Base-by-base conservation (phyloP, 2,113 vertebrate genomes). In the Nettapus auritus region DNA sequence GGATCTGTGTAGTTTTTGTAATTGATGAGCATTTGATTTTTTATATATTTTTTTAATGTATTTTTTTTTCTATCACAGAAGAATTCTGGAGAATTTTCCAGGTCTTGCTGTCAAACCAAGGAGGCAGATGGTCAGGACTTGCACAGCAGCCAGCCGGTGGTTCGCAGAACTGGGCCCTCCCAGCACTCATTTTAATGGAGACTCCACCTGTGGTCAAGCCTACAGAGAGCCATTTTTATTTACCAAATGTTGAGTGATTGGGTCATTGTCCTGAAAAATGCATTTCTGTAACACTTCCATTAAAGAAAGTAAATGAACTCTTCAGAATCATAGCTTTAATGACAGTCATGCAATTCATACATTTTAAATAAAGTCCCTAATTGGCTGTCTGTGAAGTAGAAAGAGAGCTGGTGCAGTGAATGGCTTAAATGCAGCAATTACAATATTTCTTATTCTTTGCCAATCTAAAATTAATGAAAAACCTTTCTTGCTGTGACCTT, bases 391-490 rank as follows among this genome's bases (percentile, higher is more conserved):
- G 40, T 80, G 78, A 82, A 88, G 48, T 70, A 90, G 66, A 83
- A 89, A 82, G 66, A 66, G 85, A 73, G 62, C 48, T 8, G 2
- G 36, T 80, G 64, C 67, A 70, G 55, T 60, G 86, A 94, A 96
- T 89, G 60, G 70, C 76, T 95, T 95, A 91, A 91, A 90, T 76
- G 64, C 62, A 76, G 69, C 69, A 95, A 94, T 97, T 95, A 94
- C 81, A 88, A 26, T 84, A 94, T 93, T 92, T 96, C 82, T 87
- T 94, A 69, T 90, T 95, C 93, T 96, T 97, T 82, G 56, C 75
- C 90, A 86, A 74, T 96, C 78, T 96, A 90, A 97, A 96, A 93
- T 91, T 93, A 97, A 94, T 96, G 94, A 85, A 94, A 96, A 97
- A 42, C 53, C 81, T 84, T 95, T 94, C 86, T 89, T 95, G 50